Evolutionary conservation across 2,113 vertebrate genomes (phyloP), one percentile per base, ranked within the genome.

Genomic region (Pardalotus punctatus): DNA sequence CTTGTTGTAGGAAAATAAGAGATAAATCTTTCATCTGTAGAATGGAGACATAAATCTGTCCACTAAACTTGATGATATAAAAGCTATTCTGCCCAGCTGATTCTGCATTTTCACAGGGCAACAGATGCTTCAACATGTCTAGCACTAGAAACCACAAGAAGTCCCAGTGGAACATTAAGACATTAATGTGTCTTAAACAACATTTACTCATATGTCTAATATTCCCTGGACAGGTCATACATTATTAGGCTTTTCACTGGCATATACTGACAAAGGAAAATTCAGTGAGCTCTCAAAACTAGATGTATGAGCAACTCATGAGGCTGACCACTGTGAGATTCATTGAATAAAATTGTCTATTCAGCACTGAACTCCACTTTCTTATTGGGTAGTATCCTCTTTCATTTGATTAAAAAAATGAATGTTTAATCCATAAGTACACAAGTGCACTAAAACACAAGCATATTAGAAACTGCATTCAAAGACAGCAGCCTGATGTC

Each of bases 91-190:
- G 77, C 57, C 33, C 35, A 96, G 91, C 84, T 87, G 81, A 95
- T 74, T 89, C 53, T 89, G 86, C 73, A 85, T 53, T 96, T 96
- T 91, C 81, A 91, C 48, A 66, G 42, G 29, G 71, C 73, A 94
- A 64, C 45, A 77, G 73, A 95, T 65, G 70, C 71, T 94, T 94
- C 81, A 82, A 79, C 54, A 76, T 35, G 89, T 35, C 65, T 69
- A 91, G 35, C 45, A 85, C 23, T 25, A 80, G 50, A 93, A 96
- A 94, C 91, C 89, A 90, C 84, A 96, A 92, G 77, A 89, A 93
- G 45, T 85, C 84, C 50, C 81, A 94, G 20, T 0, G 77, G 87
- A 91, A 91, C 62, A 45, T 50, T 87, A 94, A 82, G 89, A 91
- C 62, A 45, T 50, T 87, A 94, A 80, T 53, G 36, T 65, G 66